Evolutionary conservation across 2,888 invertebrate species (phyloP).

Genomic region (Eupithecia insigniata): DNA sequence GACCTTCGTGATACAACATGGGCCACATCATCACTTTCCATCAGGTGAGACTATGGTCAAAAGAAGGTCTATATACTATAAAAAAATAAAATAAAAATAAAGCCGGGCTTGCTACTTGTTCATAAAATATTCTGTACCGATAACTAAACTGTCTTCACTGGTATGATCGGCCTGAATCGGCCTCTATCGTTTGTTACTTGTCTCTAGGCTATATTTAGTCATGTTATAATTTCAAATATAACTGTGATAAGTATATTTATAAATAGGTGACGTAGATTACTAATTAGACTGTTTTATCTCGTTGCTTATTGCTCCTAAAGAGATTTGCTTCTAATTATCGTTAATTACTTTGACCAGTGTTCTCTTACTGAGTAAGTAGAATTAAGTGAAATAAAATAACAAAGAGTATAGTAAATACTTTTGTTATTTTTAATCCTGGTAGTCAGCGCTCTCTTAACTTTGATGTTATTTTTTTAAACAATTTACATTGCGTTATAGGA

Average conservation of each 20-base stretch:
- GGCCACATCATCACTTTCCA: no score
- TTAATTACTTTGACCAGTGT: slow-evolving; percentile 7
- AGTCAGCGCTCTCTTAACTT: not conserved
- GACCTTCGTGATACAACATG: no score
- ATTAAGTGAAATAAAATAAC: no score
- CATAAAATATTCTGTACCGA: no score
- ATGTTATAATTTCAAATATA: slow-evolving; percentile 43
- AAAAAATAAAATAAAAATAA: no score
- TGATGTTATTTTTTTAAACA: not conserved
- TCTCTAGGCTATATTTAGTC: slow-evolving; percentile 38
- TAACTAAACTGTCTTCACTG: no score
- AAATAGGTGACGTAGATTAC: slow-evolving; percentile 11
- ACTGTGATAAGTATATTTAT: slow-evolving; percentile 24
- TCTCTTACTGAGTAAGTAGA: not conserved
- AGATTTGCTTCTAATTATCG: slow-evolving; percentile 12
- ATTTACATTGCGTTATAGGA: not conserved
- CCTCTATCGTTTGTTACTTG: slow-evolving; percentile 46
- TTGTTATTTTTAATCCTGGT: not conserved
- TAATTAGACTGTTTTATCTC: slow-evolving; percentile 23
- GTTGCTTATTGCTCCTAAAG: slow-evolving; percentile 12
- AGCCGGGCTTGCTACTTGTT: no score
- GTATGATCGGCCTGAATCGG: no score
- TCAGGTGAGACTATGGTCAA: no score
- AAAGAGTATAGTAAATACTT: no score
- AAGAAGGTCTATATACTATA: no score